Base-by-base conservation (phyloP, 2,113 vertebrate genomes). In the Megaceryle maxima region DNA sequence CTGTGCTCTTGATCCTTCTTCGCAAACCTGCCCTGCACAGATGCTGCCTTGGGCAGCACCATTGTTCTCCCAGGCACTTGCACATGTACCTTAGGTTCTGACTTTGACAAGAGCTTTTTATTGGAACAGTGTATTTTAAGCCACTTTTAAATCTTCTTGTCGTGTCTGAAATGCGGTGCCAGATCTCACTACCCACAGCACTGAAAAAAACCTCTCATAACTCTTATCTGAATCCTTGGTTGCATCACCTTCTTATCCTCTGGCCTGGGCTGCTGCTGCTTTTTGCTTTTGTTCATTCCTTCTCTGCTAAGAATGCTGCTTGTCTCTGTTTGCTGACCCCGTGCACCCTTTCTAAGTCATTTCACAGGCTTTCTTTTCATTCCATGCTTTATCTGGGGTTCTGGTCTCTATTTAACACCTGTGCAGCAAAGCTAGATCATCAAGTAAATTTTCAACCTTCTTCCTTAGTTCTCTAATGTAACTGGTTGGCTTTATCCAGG, bases 171-270 rank as follows among this genome's bases (percentile, higher is more conserved):
- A 68, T 0, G 3, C 20, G 60, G 69, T 56, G 35, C 77, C 1
- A 44, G 87, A 80, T 60, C 7, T 69, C 48, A 87, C 94, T 95
- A 87, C 91, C 94, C 89, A 85, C 93, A 16, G 94, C 33, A 85
- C 60, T 87, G 72, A 60, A 75, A 83, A 94, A 94, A 75, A 55
- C 43, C 77, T 75, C 20, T 0, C 35, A 0, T 33, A 74, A 68
- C 77, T 96, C 89, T 94, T 92, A 91, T 62, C 93, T 70, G 84
- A 93, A 90, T 87, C 72, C 82, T 90, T 69, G 75, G 55, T 96
- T 91, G 68, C 78, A 31, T 94, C 67, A 91, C 39, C 82, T 89
- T 83, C 87, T 95, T 94, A 90, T 92, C 93, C 90, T 51, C 72
- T 97, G 78, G 67, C 90, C 90, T 77, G 90, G 67, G 8, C 84